These are phyloP conservation scores for Aramus guarauna DNA, from an alignment of 2,113 vertebrate species.

Conservation along the genomic window DNA sequence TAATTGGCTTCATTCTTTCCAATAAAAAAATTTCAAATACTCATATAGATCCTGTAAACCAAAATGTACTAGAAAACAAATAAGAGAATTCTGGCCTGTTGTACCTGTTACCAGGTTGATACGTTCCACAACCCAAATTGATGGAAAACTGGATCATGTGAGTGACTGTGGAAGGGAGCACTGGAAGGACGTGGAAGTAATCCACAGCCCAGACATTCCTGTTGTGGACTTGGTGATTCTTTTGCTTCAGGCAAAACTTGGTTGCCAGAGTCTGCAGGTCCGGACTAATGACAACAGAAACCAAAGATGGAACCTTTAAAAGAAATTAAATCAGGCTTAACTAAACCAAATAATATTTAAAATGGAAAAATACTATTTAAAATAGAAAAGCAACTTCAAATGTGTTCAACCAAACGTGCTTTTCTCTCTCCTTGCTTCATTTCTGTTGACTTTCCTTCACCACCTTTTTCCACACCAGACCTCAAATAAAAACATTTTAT, in stretches of 20 bases:
- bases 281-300: constrained; percentile 87
- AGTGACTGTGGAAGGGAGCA: constrained; percentile 85
- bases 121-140: constrained; percentile 94
- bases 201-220: constrained; percentile 93
- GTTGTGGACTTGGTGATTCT: constrained; percentile 83
- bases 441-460: neutral
- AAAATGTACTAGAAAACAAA: neutral
- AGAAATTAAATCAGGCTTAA: constrained; percentile 42
- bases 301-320: constrained; percentile 85
- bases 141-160: constrained; percentile 97
- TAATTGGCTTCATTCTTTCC: neutral
- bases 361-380: neutral
- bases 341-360: neutral
- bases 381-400: neutral
- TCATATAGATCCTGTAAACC: neutral
- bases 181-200: constrained; percentile 91
- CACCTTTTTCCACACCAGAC: neutral
- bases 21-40: neutral
- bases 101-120: constrained; percentile 96
- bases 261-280: constrained; percentile 90
- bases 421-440: neutral
- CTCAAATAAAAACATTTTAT: neutral
- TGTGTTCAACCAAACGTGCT: neutral
- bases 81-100: neutral
- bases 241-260: constrained; percentile 94